Evolutionary conservation across 2,113 vertebrate species (phyloP), one percentile per base, ranked within the genome.

Genomic region (Chaetura pelagica): DNA sequence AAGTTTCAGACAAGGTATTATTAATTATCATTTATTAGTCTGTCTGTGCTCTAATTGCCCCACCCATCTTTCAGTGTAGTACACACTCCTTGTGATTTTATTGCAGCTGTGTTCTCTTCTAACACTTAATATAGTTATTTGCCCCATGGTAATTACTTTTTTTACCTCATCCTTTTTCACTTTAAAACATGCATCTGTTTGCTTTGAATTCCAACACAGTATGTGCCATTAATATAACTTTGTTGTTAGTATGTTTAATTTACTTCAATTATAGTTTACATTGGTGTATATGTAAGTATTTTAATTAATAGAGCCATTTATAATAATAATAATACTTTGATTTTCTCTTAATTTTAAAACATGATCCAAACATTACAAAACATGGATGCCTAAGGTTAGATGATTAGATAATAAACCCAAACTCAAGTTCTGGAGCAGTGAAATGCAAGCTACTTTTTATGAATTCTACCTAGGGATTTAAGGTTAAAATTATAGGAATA

Each of bases 1-100:
- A 95, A 81, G 54, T 79, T 95, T 87, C 57, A 87, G 76, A 72
- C 77, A 5, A 84, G 48, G 12, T 55, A 67, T 77, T 71, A 69
- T 71, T 74, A 94, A 75, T 91, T 93, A 86, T 59, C 68, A 54
- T 83, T 88, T 96, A 84, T 93, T 94, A 88, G 23, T 57, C 57
- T 84, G 34, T 42, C 51, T 48, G 21, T 67, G 63, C 32, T 51
- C 17, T 87, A 64, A 88, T 83, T 2, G 7, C 27, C 19, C 48
- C 52, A 84, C 52, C 48, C 73, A 54, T 61, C 59, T 59, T 91
- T 74, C 76, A 74, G 20, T 15, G 10, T 52, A 44, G 15, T 38
- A 49, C 4, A 15, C 34, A 35, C 19, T 92, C 52, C 24, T 51
- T 69, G 23, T 61, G 26, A 67, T 77, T 95, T 87, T 87, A 77